phyloP scores from a whole-genome alignment of 2,113 vertebrate species.

The Sialia sialis region DNA sequence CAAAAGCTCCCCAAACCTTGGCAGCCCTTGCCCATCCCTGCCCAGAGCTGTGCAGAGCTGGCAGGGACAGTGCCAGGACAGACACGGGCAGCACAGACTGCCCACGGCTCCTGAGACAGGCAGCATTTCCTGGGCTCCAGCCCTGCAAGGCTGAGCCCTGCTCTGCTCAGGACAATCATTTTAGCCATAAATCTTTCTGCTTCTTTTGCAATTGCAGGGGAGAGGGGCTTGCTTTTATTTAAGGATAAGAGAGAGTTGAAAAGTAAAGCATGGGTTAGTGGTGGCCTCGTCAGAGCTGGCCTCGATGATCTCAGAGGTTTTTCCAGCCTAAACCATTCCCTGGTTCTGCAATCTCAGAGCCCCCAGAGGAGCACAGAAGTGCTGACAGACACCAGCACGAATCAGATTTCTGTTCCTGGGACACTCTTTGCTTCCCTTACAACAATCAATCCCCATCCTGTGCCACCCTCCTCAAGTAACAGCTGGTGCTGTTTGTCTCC shows the following conservation, averaged over 20 bases:
- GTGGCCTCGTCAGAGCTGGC: background rate
- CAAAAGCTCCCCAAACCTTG: background rate
- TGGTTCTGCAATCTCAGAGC: background rate
- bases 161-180: fast-evolving
- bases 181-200: background rate
- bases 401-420: background rate
- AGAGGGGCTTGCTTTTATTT: background rate
- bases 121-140: fast-evolving
- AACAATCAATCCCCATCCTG: background rate
- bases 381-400: fast-evolving
- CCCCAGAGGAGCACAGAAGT: fast-evolving
- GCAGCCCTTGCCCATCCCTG: fast-evolving
- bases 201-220: background rate
- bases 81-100: fast-evolving
- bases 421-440: background rate
- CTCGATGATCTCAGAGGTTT: fast-evolving
- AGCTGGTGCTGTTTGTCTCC: background rate
- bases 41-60: fast-evolving
- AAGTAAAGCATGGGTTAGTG: background rate
- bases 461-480: background rate
- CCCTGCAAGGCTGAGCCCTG: background rate
- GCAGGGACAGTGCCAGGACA: fast-evolving
- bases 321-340: background rate
- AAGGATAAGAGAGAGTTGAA: background rate
- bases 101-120: fast-evolving